Conservation (phyloP, 2,888 invertebrate genomes). For the Cheilosia vulpina region DNA sequence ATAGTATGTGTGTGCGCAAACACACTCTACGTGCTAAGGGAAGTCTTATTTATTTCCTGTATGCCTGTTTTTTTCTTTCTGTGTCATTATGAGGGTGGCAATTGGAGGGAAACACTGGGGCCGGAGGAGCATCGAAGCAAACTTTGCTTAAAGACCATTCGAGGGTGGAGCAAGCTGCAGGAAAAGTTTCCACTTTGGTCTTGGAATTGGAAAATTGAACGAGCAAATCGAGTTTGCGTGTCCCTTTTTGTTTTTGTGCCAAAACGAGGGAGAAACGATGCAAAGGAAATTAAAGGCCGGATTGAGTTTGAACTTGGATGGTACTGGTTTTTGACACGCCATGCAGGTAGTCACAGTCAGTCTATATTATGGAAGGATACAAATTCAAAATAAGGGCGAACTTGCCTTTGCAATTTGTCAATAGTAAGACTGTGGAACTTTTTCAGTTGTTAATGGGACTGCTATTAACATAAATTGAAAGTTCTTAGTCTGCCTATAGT, state of each 20-base stretch:
- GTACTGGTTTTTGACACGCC: slow-evolving; percentile 37
- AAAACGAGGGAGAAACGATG: slow-evolving; percentile 9
- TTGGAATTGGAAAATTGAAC: slow-evolving; percentile 65
- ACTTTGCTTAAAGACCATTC: slow-evolving; percentile 39
- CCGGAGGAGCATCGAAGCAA: slow-evolving; percentile 13
- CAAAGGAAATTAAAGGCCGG: slow-evolving; percentile 67
- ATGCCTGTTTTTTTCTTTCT: slow-evolving; percentile 39
- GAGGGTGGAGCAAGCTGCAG: background rate
- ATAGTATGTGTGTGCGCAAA: slow-evolving; percentile 41
- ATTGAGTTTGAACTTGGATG: slow-evolving; percentile 62
- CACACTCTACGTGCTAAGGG: slow-evolving; percentile 33
- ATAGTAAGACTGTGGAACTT: background rate
- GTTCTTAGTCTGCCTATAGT: background rate
- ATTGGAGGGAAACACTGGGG: slow-evolving; percentile 39
- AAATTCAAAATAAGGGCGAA: slow-evolving; percentile 41
- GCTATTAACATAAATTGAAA: background rate
- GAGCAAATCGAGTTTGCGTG: slow-evolving; percentile 64
- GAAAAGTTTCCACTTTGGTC: slow-evolving; percentile 49
- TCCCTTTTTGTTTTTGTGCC: slow-evolving; percentile 20
- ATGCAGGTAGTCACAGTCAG: slow-evolving; percentile 13
- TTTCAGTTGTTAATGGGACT: slow-evolving; percentile 6
- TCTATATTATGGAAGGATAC: slow-evolving; percentile 22
- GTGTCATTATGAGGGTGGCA: slow-evolving; percentile 67
- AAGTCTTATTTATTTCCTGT: slow-evolving; percentile 73
- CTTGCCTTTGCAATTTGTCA: slow-evolving; percentile 24